Base-by-base conservation (phyloP, 2,888 invertebrate genomes). In the Lithosia quadra region DNA sequence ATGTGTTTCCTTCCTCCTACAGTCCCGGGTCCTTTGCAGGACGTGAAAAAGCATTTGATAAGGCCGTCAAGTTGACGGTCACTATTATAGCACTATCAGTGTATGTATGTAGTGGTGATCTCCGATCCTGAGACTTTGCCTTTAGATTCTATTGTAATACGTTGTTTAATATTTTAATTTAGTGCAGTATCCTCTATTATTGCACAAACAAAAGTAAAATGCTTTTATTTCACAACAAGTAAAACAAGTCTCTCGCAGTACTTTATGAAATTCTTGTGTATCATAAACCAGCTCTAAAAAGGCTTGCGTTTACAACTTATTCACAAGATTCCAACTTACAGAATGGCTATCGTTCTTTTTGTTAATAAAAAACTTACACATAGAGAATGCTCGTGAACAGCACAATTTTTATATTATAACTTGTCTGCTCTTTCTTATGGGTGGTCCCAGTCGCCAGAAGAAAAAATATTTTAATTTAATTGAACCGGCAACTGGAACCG, bases 201-300 rank as follows among this genome's bases (percentile, higher is more conserved):
- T 43, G 7, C n/a, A 24, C 24, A 43, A 43, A 43, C 43, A 62
- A 62, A 24, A 49, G 7, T 43, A n/a, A n/a, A 24, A 43, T 24
- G 39, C 61, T 61, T 61, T 43, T 10, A 28, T 43, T 11, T 62
- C 43, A 11, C 24, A 49, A 9, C 5, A 22, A 39, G 36, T 39
- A 39, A 2, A 61, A 24, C n/a, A n/a, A n/a, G 49, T 43, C 43
- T 5, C 49, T 49, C 49, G n/a, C n/a, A 4, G 49, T 60, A 39
- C 22, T 61, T 43, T 28, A 62, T 62, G 49, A 18, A 24, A 62
- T 18, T 49, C 1, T 62, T 62, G 22, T 62, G 8, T 49, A 49
- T 49, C n/a, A 28, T 49, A 49, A 24, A 62, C 9, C 24, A 28
- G n/a, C 60, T 60, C 18, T n/a, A 24, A 49, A 62, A 62, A 62